phyloP scores from a whole-genome alignment of 2,113 vertebrate species.

The Tursiops truncatus region DNA sequence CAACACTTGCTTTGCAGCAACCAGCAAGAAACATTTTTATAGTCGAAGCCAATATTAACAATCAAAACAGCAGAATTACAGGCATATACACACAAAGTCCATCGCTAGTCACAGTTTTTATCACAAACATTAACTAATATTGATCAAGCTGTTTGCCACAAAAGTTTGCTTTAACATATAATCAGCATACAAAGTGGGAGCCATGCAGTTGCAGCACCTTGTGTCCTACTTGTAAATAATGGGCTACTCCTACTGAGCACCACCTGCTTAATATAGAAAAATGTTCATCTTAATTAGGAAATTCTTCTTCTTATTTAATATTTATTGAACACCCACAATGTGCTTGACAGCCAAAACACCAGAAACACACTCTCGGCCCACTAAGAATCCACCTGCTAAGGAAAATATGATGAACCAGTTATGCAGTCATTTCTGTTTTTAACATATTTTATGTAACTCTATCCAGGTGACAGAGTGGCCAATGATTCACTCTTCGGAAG shows the following conservation, averaged over 20 bases:
- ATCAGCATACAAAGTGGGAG: slow-evolving; percentile 65
- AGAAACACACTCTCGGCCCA: slow-evolving; percentile 40
- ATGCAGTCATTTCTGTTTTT: slow-evolving; percentile 60
- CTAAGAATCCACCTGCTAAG: slow-evolving; percentile 56
- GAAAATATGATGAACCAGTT: slow-evolving; percentile 46
- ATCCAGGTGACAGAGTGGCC: slow-evolving; percentile 38
- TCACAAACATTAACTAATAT: slow-evolving; percentile 77
- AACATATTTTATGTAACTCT: neutral
- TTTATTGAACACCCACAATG: slow-evolving; percentile 68
- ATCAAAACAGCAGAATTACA: slow-evolving; percentile 69
- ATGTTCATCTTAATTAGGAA: slow-evolving; percentile 83
- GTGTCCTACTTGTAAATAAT: slow-evolving; percentile 78
- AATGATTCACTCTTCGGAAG: neutral
- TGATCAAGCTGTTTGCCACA: slow-evolving; percentile 75
- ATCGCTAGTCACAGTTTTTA: slow-evolving; percentile 66
- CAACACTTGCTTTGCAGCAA: slow-evolving; percentile 57
- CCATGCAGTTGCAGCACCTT: slow-evolving; percentile 35
- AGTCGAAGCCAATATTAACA: slow-evolving; percentile 59
- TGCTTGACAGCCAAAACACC: slow-evolving; percentile 63
- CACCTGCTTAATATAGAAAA: slow-evolving; percentile 82
- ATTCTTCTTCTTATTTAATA: slow-evolving; percentile 79
- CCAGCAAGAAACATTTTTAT: slow-evolving; percentile 62
- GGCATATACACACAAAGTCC: slow-evolving; percentile 41
- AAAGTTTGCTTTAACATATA: slow-evolving; percentile 69
- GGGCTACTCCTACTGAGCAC: slow-evolving; percentile 75